Conservation (phyloP, 2,888 invertebrate species). For the Agrochola circellaris region DNA sequence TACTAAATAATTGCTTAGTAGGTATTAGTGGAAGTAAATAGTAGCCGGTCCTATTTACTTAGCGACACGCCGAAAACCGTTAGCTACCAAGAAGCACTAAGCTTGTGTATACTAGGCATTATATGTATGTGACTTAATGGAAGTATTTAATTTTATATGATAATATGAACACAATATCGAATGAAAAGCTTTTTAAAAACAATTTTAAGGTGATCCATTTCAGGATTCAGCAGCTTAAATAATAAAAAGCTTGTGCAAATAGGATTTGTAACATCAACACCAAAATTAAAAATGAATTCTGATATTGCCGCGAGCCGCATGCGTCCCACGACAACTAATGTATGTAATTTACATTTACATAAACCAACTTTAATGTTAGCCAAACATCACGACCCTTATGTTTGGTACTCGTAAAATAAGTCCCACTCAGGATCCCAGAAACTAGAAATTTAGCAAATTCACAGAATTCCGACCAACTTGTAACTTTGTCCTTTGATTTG, state of each 20-base stretch:
- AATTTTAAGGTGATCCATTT: not conserved
- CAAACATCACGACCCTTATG: constrained; percentile 42
- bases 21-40: not conserved
- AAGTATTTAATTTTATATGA: constrained; percentile 2
- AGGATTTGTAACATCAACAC: constrained; percentile 6
- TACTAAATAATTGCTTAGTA: not conserved
- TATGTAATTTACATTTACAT: constrained; percentile 60
- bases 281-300: constrained; percentile 38
- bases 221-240: constrained; percentile 11
- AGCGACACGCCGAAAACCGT: not conserved
- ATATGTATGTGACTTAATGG: not conserved
- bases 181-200: not conserved
- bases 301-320: constrained; percentile 12
- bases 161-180: too few relatives aligned
- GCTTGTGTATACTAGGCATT: not conserved
- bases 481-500: constrained; percentile 73
- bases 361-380: constrained; percentile 59
- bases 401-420: constrained; percentile 54
- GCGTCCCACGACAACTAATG: constrained; percentile 48
- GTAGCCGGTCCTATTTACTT: not conserved
- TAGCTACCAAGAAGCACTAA: not conserved
- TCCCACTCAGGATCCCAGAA: constrained; percentile 48
- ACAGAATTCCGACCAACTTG: constrained; percentile 65
- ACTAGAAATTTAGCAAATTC: constrained; percentile 61
- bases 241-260: constrained; percentile 18